phyloP scores from a whole-genome alignment of 1,140 invertebrate genomes.

The Dermatophagoides farinae region DNA sequence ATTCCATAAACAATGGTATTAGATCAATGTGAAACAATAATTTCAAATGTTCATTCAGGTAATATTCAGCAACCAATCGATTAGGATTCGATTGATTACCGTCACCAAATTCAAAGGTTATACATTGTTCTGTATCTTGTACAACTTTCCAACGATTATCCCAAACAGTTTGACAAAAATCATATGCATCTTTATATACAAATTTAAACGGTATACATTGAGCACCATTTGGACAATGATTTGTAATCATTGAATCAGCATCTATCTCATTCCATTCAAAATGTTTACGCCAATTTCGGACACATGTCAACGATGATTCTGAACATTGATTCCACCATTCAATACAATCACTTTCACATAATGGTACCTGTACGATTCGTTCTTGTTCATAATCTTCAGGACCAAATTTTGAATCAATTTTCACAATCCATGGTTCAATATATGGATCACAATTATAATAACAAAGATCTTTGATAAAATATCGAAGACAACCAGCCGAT shows the following conservation, averaged over 20 bases:
- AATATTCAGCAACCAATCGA: not conserved
- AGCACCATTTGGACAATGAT: not conserved
- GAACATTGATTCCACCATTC: slow-evolving; percentile 1
- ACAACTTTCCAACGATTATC: not conserved
- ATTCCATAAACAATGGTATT: not conserved
- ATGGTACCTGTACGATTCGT: not conserved
- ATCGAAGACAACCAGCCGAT: not conserved
- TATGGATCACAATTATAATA: slow-evolving; percentile 7
- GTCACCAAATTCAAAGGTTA: not conserved
- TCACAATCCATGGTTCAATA: slow-evolving; percentile 1
- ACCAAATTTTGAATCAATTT: not conserved
- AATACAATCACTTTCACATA: not conserved
- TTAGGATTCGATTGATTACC: not conserved
- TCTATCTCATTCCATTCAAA: not conserved
- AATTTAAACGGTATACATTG: not conserved
- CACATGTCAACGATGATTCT: not conserved
- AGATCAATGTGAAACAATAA: too few relatives aligned
- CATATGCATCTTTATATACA: not conserved
- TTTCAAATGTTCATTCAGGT: not conserved
- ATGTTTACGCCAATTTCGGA: slow-evolving; percentile 8
- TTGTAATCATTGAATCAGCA: not conserved
- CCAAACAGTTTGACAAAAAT: slow-evolving; percentile 6
- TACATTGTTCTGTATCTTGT: not conserved
- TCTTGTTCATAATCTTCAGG: not conserved
- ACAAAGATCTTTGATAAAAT: not conserved